Conservation (phyloP, 2,888 invertebrate genomes). For the Mythimna impura region DNA sequence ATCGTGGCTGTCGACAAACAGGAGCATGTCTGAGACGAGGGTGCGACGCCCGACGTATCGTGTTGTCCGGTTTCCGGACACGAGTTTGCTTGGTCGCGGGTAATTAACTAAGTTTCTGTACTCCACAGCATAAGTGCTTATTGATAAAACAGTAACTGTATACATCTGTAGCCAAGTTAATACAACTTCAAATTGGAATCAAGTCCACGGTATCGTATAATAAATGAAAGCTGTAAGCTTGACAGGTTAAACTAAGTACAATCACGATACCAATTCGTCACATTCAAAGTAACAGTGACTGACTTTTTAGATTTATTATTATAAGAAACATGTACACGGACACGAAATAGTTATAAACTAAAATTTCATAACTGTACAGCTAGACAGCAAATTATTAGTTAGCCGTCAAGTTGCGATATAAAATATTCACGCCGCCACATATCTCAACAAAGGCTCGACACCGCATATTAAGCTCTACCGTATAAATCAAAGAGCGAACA, state of each 20-base stretch:
- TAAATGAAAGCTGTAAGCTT: slow-evolving; percentile 35
- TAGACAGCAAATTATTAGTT: slow-evolving; percentile 56
- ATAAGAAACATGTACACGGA: slow-evolving; percentile 18
- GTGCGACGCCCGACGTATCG: slow-evolving; percentile 84
- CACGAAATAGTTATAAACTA: slow-evolving; percentile 13
- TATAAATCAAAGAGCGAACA: slow-evolving; percentile 85
- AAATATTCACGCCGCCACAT: slow-evolving; percentile 68
- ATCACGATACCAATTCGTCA: slow-evolving; percentile 47
- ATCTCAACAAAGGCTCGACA: slow-evolving; percentile 74
- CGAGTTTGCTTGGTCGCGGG: slow-evolving; percentile 76
- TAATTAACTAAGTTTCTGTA: slow-evolving; percentile 88
- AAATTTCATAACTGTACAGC: slow-evolving; percentile 48
- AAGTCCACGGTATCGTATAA: slow-evolving; percentile 17
- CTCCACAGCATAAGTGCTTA: slow-evolving; percentile 69
- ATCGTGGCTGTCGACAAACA: slow-evolving; percentile 69
- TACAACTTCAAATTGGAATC: slow-evolving; percentile 23
- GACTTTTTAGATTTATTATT: slow-evolving; percentile 48
- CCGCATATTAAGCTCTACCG: slow-evolving; percentile 78
- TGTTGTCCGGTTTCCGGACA: slow-evolving; percentile 90
- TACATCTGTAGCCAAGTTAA: slow-evolving; percentile 19
- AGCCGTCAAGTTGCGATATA: slow-evolving; percentile 60
- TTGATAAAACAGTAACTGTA: slow-evolving; percentile 59
- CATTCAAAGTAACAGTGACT: slow-evolving; percentile 39
- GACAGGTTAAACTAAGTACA: slow-evolving; percentile 44
- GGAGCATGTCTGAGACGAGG: slow-evolving; percentile 86